Base-by-base conservation (phyloP, 2,797 vertebrate genomes). In the Harpagifer antarcticus region DNA sequence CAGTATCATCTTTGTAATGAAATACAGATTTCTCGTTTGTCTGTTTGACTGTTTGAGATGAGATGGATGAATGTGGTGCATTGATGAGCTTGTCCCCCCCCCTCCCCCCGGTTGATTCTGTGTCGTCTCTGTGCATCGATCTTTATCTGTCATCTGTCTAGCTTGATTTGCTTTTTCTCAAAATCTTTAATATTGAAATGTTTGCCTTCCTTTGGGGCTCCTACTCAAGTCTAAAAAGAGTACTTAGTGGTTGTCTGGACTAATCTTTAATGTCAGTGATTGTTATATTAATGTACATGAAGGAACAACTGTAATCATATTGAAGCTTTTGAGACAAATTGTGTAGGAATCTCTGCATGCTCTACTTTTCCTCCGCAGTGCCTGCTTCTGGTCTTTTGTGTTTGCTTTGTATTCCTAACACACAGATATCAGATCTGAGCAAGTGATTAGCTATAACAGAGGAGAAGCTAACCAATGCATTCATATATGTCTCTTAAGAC, bases 51-150 rank as follows among this genome's bases (percentile, higher is more conserved):
- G 73, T 81, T 82, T 82, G 84, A 78, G 82, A 81, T 82, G 81
- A 88, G 74, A 86, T 78, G 82, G 78, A 86, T 83, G 90, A 81
- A 84, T 84, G 90, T 89, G 86, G 60, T 74, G 73, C 86, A 74
- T 82, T 60, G 11, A 54, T 76, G 72, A 86, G 71, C 80, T 80
- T 33, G 67, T 40, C 69, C 31, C 63, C 50, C 40, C 69, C 31
- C 61, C 40, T 69, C 31, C 61, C 31, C 63, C 58, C 40, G 20
- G 44, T 76, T 78, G 53, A 43, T 17, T 83, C 61, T 57, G 37
- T 72, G 68, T 73, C 17, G 45, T 87, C 52, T 64, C 45, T 68
- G 55, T 68, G 76, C 48, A 56, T 73, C 15, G 14, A 57, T 54
- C 54, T 73, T 37, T 17, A 15, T 56, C 71, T 54, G 68, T 77